Evolutionary conservation across 2,888 invertebrate genomes (phyloP).

Genomic region (Caenorhabditis virilis): DNA sequence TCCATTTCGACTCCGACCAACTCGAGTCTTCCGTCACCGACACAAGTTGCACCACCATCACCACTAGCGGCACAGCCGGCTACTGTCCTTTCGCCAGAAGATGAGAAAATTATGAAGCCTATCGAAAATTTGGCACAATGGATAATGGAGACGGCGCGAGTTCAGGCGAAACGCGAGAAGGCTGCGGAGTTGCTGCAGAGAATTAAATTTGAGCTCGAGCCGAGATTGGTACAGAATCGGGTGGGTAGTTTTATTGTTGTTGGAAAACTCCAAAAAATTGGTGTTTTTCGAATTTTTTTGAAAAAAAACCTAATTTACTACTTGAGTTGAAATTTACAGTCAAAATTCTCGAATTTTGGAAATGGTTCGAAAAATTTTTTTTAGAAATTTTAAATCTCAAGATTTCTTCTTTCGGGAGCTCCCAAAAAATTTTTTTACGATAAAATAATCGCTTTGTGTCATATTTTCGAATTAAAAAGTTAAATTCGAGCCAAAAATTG

Average conservation of each 20-base stretch:
- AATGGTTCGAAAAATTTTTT: too few species aligned
- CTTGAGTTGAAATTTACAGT: too few species aligned
- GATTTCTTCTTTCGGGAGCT: too few species aligned
- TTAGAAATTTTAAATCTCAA: too few species aligned
- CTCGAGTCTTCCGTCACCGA: slow-evolving; percentile 5
- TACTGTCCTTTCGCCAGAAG: slow-evolving; percentile 13
- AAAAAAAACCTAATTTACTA: too few species aligned
- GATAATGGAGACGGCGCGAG: slow-evolving; percentile 7
- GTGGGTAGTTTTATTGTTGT: neutral
- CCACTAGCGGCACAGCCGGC: neutral
- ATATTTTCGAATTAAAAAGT: too few species aligned
- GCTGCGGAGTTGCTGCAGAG: slow-evolving; percentile 11
- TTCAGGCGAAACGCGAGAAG: slow-evolving; percentile 16
- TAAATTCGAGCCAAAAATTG: too few species aligned
- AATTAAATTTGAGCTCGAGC: slow-evolving; percentile 15
- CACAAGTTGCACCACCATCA: slow-evolving; percentile 4
- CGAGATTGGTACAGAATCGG: slow-evolving; percentile 12
- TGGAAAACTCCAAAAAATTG: too few species aligned
- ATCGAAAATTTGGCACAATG: slow-evolving; percentile 5
- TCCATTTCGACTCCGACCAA: slow-evolving; percentile 4
- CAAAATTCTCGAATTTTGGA: too few species aligned
- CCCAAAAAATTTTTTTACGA: too few species aligned
- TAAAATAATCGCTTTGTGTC: too few species aligned
- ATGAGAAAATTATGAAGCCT: slow-evolving; percentile 17
- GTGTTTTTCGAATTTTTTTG: too few species aligned